Evolutionary conservation across 2,797 vertebrate species (phyloP).

Genomic region (Trichosurus vulpecula): DNA sequence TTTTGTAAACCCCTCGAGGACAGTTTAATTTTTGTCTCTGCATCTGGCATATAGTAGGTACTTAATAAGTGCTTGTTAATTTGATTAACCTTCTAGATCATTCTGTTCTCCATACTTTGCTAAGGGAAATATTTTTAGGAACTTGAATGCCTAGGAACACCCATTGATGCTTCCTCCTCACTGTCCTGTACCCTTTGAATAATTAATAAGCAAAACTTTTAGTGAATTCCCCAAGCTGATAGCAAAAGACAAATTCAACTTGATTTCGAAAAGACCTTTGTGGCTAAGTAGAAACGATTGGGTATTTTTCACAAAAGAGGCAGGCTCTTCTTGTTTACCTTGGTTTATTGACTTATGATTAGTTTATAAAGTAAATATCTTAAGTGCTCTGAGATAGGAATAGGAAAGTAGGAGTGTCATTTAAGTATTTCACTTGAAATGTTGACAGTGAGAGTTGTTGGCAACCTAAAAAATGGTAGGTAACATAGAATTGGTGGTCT

Average conservation of each 20-base stretch:
- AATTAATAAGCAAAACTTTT: slow-evolving; percentile 4
- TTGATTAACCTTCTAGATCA: background rate
- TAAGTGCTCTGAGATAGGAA: background rate
- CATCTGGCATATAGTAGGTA: background rate
- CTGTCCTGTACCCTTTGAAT: slow-evolving; percentile 4
- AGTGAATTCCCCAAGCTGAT: slow-evolving; percentile 9
- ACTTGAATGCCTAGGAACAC: background rate
- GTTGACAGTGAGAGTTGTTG: background rate
- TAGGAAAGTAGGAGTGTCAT: background rate
- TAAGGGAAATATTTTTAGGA: background rate
- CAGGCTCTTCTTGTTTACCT: slow-evolving; percentile 27
- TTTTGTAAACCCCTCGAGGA: background rate
- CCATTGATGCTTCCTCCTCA: background rate
- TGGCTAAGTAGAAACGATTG: background rate
- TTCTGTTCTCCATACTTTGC: background rate
- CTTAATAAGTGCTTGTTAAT: background rate
- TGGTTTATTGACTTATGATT: slow-evolving; percentile 9
- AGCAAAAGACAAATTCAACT: slow-evolving; percentile 40
- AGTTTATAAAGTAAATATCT: background rate
- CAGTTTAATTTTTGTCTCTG: background rate
- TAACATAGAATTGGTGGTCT: background rate
- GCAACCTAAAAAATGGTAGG: background rate
- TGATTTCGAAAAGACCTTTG: background rate
- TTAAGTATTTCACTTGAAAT: background rate
- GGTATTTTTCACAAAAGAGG: slow-evolving; percentile 26